Conservation (phyloP, 2,113 vertebrate genomes). For the Pristiophorus japonicus region DNA sequence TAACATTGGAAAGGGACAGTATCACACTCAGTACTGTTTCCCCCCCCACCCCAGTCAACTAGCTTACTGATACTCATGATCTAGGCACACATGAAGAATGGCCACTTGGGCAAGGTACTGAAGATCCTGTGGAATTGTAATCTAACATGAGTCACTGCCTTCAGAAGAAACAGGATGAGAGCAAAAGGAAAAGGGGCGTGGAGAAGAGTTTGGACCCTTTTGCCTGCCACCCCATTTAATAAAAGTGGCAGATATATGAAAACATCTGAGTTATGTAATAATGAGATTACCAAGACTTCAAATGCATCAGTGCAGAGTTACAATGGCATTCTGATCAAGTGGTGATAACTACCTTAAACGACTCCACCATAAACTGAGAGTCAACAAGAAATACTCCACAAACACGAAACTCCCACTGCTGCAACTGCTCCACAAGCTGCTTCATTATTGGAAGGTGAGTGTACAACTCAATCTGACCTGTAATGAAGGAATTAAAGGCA, state of each 20-base stretch:
- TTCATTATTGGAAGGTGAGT: slow-evolving; percentile 95
- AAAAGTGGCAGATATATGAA: not conserved
- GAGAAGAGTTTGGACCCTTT: not conserved
- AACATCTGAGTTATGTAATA: not conserved
- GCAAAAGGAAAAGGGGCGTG: slow-evolving; percentile 35
- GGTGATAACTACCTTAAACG: slow-evolving; percentile 75
- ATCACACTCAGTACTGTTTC: not conserved
- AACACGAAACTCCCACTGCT: slow-evolving; percentile 94
- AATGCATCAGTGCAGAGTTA: not conserved
- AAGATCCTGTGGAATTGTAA: not conserved
- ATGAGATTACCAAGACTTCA: not conserved
- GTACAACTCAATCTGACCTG: slow-evolving; percentile 97
- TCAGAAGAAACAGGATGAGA: slow-evolving; percentile 2
- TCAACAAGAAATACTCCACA: slow-evolving; percentile 95
- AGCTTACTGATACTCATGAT: not conserved
- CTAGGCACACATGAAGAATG: not conserved
- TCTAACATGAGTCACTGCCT: not conserved
- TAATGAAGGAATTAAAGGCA: not conserved
- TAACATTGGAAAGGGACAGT: not conserved
- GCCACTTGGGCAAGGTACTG: not conserved
- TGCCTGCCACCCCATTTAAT: not conserved
- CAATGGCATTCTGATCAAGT: not conserved
- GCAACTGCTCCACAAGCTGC: slow-evolving; percentile 87
- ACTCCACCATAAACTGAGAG: slow-evolving; percentile 98
- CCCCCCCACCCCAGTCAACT: not conserved